Evolutionary conservation across 1,140 invertebrate genomes (phyloP), one percentile per base, ranked within the genome.

Genomic region (Caenorhabditis briggsae): DNA sequence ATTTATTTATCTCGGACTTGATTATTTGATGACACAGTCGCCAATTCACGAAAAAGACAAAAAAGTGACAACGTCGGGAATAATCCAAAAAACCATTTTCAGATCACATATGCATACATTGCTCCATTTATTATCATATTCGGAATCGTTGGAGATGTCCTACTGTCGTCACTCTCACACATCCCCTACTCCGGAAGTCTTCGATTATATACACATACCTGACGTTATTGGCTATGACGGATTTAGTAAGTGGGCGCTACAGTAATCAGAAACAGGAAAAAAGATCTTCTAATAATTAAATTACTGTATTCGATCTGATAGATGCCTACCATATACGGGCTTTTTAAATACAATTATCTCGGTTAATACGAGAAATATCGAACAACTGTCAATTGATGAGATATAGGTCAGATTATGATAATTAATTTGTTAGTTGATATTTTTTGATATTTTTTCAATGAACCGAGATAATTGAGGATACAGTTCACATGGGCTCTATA

Each of bases 201-300:
- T 89, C 87, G n/a, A 91, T 91, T 55, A 90, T 92, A 55, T 92
- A 92, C 85, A 92, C 91, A 41, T 92, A 92, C 84, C 87, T 92
- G 48, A 90, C 92, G 5, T 82, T 92, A 12, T 82, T 92, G 25
- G 91, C 91, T 16, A 90, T 92, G 88, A 92, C 91, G 25, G 91
- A 92, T 87, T 89, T 92, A 74, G 91, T 92, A 64, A 82, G 82
- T 84, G 59, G 82, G 48, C 2, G 23, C n/a, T 14, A 50, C 18
- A 56, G 16, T 14, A 12, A 5, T 25, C 16, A 16, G 50, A 12
- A 2, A 53, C 16, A 12, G 50, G 50, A 33, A 33, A 33, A 33
- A 3, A 33, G 3, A 33, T 33, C 3, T 1, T 33, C 33, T 33
- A 33, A 33, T 33, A 2, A 33, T 33, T 33, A 33, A 33, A 33